Percentiles rank a stretch among this genome's conserved stretches.
phyloP scores from a whole-genome alignment of 2,113 vertebrate genomes.

The Zosterops hypoxanthus region DNA sequence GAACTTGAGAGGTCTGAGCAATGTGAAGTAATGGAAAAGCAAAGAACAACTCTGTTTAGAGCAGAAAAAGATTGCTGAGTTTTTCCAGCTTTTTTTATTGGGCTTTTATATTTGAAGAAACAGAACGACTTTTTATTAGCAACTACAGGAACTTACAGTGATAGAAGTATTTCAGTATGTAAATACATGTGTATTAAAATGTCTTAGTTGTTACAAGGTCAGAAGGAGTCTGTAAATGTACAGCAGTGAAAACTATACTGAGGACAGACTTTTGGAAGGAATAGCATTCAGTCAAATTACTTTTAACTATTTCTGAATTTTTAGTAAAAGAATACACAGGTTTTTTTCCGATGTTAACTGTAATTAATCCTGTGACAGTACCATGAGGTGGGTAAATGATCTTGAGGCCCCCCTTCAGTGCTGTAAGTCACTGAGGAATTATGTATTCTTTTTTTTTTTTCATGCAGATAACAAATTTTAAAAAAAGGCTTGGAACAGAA shows the following conservation, averaged over 20 bases:
- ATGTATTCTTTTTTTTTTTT: background rate
- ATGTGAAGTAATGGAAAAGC: background rate
- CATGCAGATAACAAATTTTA: background rate
- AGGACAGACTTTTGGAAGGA: background rate
- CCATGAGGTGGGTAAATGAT: background rate
- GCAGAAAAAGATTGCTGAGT: background rate
- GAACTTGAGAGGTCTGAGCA: background rate
- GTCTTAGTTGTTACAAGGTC: background rate
- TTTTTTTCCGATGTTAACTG: background rate
- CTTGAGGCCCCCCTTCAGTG: background rate
- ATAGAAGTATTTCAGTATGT: background rate
- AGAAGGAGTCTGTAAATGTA: background rate
- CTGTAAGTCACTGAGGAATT: background rate
- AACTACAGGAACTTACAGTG: background rate
- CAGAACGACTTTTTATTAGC: background rate
- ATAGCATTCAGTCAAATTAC: background rate
- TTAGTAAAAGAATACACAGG: rapidly evolving
- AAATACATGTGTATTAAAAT: background rate
- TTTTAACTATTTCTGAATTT: background rate
- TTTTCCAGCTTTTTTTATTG: background rate
- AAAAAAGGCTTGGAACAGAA: slow-evolving; percentile 19
- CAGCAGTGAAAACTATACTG: background rate
- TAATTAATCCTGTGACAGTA: background rate
- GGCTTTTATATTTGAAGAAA: background rate
- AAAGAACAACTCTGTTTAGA: background rate